phyloP scores from a whole-genome alignment of 2,113 vertebrate species.

The Epinephelus cyanopodus region DNA sequence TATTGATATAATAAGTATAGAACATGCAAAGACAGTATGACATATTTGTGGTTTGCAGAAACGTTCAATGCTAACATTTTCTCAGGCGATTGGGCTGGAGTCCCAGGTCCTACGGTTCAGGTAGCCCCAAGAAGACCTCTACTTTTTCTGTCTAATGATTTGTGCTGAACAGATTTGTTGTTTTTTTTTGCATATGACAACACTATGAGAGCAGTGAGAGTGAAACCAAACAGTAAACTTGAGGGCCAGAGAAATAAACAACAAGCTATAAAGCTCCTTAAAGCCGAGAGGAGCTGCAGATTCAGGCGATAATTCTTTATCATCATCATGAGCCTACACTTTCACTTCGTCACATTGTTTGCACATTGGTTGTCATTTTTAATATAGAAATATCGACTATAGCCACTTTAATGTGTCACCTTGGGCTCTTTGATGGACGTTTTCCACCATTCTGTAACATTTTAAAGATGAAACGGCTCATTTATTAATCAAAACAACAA shows the following conservation, averaged over 20 bases:
- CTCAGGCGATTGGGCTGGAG: too few relatives aligned
- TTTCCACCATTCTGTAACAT: constrained; percentile 1
- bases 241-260: too few relatives aligned
- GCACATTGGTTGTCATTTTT: neutral
- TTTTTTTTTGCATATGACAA: too few relatives aligned
- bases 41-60: too few relatives aligned
- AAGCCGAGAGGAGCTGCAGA: constrained; percentile 6
- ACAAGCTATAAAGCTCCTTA: neutral
- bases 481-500: constrained; percentile 25
- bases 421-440: neutral
- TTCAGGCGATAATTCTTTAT: neutral
- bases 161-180: neutral
- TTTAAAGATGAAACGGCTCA: neutral
- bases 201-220: too few relatives aligned
- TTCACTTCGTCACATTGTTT: neutral
- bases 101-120: too few relatives aligned
- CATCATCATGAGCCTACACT: neutral
- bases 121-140: too few relatives aligned
- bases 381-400: neutral
- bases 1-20: too few relatives aligned
- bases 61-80: too few relatives aligned
- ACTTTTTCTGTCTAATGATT: neutral
- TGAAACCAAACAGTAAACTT: too few relatives aligned
- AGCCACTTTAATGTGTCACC: neutral
- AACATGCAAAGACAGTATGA: too few relatives aligned